Percentiles rank a stretch among this genome's conserved stretches.
Conservation (phyloP, 2,797 vertebrate species). For the Astyanax mexicanus region DNA sequence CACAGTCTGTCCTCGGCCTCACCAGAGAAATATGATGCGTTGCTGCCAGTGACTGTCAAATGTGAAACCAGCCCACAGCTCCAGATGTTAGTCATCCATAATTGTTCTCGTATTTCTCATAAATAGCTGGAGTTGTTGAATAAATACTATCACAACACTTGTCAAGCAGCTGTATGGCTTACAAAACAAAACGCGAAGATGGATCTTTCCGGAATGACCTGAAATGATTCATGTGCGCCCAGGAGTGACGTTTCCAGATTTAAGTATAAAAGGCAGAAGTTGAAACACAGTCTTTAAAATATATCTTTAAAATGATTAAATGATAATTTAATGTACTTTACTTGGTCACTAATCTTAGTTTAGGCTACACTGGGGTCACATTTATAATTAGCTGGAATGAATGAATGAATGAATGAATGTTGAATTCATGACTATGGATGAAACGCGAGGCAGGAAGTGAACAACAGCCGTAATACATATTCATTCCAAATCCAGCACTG, state of each 20-base stretch:
- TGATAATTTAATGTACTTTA: too few relatives aligned
- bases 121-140: constrained; percentile 59
- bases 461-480: constrained; percentile 7
- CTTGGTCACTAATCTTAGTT: background rate
- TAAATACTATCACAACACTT: constrained; percentile 63
- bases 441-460: background rate
- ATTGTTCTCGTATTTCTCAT: constrained; percentile 40
- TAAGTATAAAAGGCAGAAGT: background rate
- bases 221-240: background rate
- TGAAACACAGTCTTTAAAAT: background rate
- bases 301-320: background rate
- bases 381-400: constrained; percentile 3
- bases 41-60: constrained; percentile 62
- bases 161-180: constrained; percentile 67
- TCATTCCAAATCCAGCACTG: constrained; percentile 62
- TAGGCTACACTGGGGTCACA: background rate
- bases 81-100: constrained; percentile 67
- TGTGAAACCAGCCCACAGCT: constrained; percentile 66
- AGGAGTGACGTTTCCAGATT: background rate
- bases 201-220: constrained; percentile 20
- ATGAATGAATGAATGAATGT: constrained; percentile 8
- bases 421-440: background rate
- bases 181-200: constrained; percentile 42
- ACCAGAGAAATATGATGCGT: constrained; percentile 60
- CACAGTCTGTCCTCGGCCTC: constrained; percentile 59